Evolutionary conservation across 2,888 invertebrate genomes (phyloP).

Genomic region (Trileptium ribeirensis): DNA sequence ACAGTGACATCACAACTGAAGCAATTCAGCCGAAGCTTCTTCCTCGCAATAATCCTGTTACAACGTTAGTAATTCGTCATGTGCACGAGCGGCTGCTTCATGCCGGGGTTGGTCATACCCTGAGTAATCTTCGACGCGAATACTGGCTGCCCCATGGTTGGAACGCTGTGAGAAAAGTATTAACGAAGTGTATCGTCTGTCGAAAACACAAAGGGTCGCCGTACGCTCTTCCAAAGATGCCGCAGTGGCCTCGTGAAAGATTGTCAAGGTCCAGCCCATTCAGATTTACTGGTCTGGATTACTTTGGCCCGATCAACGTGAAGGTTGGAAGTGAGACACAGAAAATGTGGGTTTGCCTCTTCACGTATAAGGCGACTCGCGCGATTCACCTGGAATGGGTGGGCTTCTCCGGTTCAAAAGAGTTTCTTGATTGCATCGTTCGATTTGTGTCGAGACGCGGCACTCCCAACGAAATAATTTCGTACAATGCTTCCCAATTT

Average conservation of each 20-base stretch:
- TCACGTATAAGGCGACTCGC: constrained; percentile 16
- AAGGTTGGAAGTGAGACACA: constrained; percentile 30
- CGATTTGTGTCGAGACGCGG: constrained; percentile 49
- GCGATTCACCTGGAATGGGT: constrained; percentile 21
- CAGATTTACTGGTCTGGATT: background rate
- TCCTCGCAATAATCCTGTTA: background rate
- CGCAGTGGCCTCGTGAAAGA: background rate
- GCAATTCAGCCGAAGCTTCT: background rate
- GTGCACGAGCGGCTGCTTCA: background rate
- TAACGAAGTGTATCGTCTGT: background rate
- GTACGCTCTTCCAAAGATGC: background rate
- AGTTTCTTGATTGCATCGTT: constrained; percentile 45
- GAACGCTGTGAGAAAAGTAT: background rate
- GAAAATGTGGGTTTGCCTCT: too few species aligned
- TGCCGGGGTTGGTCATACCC: constrained; percentile 7
- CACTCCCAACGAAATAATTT: constrained; percentile 44
- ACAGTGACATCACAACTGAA: background rate
- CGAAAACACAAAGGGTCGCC: background rate
- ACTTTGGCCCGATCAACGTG: constrained; percentile 12
- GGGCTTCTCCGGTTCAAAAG: constrained; percentile 41
- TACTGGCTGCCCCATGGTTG: constrained; percentile 13
- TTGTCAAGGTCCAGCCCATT: background rate
- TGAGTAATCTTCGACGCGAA: background rate
- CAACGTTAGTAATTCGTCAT: background rate
- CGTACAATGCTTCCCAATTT: constrained; percentile 53